phyloP scores from a whole-genome alignment of 2,888 invertebrate species.

The Lasioglossum morio region DNA sequence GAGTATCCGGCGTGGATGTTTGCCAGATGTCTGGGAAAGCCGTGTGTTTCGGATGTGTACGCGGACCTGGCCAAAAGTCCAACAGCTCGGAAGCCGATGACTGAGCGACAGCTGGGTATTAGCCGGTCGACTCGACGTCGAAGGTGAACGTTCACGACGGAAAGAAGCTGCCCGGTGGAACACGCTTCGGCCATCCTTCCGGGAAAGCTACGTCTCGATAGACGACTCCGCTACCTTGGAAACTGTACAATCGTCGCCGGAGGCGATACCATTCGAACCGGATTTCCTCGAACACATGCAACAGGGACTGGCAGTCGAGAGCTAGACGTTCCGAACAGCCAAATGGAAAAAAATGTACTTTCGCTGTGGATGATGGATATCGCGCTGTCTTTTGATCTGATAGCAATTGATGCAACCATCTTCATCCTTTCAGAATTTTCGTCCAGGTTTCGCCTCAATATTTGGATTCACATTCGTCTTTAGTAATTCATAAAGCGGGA shows the following conservation, averaged over 20 bases:
- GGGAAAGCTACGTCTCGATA: background rate
- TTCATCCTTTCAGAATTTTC: background rate
- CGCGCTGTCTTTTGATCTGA: background rate
- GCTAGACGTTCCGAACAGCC: background rate
- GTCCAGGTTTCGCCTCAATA: background rate
- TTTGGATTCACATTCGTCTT: background rate
- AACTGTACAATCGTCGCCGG: background rate
- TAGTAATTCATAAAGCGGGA: too few species aligned
- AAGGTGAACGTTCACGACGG: constrained; percentile 30
- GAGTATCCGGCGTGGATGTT: constrained; percentile 75
- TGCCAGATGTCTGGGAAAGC: constrained; percentile 76
- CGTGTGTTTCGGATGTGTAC: constrained; percentile 65
- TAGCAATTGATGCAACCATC: too few species aligned
- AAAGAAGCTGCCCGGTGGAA: constrained; percentile 8
- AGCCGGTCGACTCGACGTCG: constrained; percentile 48
- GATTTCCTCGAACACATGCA: background rate
- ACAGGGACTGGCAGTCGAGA: background rate
- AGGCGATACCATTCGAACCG: background rate
- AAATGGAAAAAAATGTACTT: background rate
- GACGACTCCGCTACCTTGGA: background rate
- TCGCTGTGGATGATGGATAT: background rate
- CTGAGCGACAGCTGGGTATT: constrained; percentile 69
- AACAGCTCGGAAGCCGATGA: constrained; percentile 65
- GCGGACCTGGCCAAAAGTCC: constrained; percentile 56
- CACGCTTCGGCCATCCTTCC: constrained; percentile 1